Evolutionary conservation across 2,888 invertebrate genomes (phyloP), one percentile per base, ranked within the genome.

Genomic region (Ommatoiulus sabulosus): DNA sequence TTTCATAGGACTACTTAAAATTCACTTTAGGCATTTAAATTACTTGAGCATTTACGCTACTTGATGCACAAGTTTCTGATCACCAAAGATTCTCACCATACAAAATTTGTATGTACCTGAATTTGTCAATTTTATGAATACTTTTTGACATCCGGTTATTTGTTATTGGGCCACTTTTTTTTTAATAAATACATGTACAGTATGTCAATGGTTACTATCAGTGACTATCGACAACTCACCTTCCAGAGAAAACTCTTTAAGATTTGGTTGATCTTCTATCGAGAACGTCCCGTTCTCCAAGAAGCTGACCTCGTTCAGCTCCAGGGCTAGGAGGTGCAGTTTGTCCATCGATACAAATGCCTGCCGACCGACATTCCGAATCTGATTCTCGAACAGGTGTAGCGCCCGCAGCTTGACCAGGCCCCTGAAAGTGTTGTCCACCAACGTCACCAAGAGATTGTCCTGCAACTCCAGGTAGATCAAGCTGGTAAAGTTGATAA

Each of bases 401-500:
- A 85, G 43, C 0, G 44, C 3, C 3, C 3, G 0, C 10, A 85
- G 85, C 17, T 43, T 85, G 43, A n/a, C n/a, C 85, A 85, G 5
- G 17, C 85, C 85, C 44, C 85, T 85, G 44, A 85, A 85, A 20
- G 85, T 85, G n/a, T 85, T 85, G 44, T 85, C 85, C 17, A 46
- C 44, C 44, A 85, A 17, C 44, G 15, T n/a, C 44, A 46, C n/a
- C 85, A 85, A 20, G 1, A 15, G 85, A 35, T 85, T 85, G 44
- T 44, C 85, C 44, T 85, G 85, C 7, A 85, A 44, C 44, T 85
- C 44, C 44, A 85, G 17, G n/a, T 0, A 10, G 44, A n/a, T 43
- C 44, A 85, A n/a, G n/a, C 44, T 46, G 44, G 85, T 85, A 44
- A 44, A 85, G 85, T 85, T 85, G n/a, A 46, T 46, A 20, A 85